A percentile compares a stretch with the other conserved stretches of the same genome.
Evolutionary conservation across 2,888 invertebrate genomes (phyloP).

Genomic region (Drosophila demipolita): DNA sequence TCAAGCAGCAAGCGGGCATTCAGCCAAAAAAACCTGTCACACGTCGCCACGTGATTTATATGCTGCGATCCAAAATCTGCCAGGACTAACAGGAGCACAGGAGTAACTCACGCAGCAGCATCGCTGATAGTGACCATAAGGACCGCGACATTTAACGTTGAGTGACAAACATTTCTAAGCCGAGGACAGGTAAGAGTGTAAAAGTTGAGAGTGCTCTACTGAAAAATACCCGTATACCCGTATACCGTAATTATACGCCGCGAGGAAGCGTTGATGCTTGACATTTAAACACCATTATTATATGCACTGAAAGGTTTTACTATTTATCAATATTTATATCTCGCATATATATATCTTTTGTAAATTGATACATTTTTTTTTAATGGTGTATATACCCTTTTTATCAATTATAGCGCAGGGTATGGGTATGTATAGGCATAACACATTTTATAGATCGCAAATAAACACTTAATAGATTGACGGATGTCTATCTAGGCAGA

Average conservation of each 20-base stretch:
- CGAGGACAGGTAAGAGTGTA: constrained; percentile 3
- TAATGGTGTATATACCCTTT: not conserved
- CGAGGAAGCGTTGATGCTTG: too few species aligned
- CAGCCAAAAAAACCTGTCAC: constrained; percentile 70
- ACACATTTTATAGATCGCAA: not conserved
- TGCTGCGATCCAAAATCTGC: constrained; percentile 18
- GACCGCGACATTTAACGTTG: constrained; percentile 38
- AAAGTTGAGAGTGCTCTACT: not conserved
- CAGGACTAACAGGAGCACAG: constrained; percentile 18
- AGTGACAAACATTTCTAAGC: constrained; percentile 43
- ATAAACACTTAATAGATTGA: not conserved
- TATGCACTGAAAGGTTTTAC: not conserved
- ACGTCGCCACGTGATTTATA: constrained; percentile 69
- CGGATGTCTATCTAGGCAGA: not conserved
- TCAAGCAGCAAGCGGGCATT: constrained; percentile 58
- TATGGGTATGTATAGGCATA: not conserved
- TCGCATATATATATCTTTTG: not conserved
- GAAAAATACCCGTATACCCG: constrained; percentile 5
- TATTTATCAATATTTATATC: not conserved
- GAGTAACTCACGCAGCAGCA: constrained; percentile 15
- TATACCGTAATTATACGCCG: not conserved
- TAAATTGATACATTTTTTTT: not conserved
- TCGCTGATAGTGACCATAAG: constrained; percentile 38
- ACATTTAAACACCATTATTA: not conserved
- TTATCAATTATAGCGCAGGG: not conserved